A percentile compares a stretch with the other conserved stretches of the same genome.
Evolutionary conservation across 2,113 vertebrate species (phyloP).

Genomic region (Tachycineta bicolor): DNA sequence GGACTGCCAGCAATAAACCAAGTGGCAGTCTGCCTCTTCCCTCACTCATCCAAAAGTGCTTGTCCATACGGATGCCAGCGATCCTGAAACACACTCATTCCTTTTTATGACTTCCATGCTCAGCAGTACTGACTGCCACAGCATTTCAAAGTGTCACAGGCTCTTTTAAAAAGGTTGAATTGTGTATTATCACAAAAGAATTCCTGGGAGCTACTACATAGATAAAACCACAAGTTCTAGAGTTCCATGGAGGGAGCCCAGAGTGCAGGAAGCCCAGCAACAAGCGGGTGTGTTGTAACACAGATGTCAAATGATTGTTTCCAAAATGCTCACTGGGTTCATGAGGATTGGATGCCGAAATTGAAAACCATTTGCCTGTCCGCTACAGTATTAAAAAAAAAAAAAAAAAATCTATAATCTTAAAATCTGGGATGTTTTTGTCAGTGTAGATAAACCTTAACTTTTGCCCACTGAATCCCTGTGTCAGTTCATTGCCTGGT

Average conservation of each 20-base stretch:
- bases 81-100: neutral
- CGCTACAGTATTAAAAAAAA: neutral
- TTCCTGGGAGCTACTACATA: neutral
- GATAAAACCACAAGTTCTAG: neutral
- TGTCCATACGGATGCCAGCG: fast-evolving
- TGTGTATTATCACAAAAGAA: neutral
- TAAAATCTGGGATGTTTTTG: neutral
- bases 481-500: neutral
- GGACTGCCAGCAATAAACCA: neutral
- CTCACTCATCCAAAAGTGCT: neutral
- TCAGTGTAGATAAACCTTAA: neutral
- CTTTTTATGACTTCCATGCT: neutral
- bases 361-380: neutral
- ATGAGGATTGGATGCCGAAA: neutral
- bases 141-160: neutral
- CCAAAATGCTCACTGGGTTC: neutral
- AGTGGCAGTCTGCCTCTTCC: neutral
- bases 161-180: neutral
- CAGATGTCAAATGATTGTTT: neutral
- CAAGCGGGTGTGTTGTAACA: neutral
- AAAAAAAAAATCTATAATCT: neutral
- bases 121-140: neutral
- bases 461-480: neutral
- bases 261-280: neutral
- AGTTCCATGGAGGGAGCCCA: neutral